Evolutionary conservation across 2,888 invertebrate species (phyloP), one percentile per base, ranked within the genome.

Genomic region (Zygaena filipendulae): DNA sequence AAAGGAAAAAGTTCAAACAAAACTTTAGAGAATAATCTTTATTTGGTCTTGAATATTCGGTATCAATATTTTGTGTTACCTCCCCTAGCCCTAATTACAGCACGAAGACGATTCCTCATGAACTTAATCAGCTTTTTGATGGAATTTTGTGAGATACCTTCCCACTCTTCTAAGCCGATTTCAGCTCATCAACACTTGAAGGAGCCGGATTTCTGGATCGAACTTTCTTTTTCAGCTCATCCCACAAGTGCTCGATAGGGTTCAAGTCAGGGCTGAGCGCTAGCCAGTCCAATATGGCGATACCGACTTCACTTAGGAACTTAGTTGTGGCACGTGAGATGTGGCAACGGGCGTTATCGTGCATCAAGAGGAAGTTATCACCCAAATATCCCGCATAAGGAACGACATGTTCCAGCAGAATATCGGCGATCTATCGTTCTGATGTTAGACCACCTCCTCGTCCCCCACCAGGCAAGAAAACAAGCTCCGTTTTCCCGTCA

Each of bases 1-100:
- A 6, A 16, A 16, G 16, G 16, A 57, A 59, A 58, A 63, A 56
- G 48, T 54, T 6, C 16, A 16, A 16, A 4, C 4, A 16, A 16
- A 16, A 16, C 7, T 16, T 16, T 6, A 6, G 4, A 16, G 7
- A 6, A 16, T 6, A 16, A 16, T 6, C 7, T 16, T 16, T 16
- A 16, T 16, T 16, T 16, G 16, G 16, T 7, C 16, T 16, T 16
- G 7, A 16, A 16, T n/a, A 16, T 16, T 7, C 4, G 7, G 16
- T 16, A 18, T 27, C n/a, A 27, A 27, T 22, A 27, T 7, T 18
- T 21, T 16, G 27, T 27, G 20, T 22, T 27, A 9, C 23, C 23
- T 16, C 23, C 28, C 12, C 20, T 21, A 12, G 32, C 28, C 18
- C 12, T 28, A 13, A 28, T 25, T n/a, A 25, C 32, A 9, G 32